A percentile compares a stretch with the other conserved stretches of the same genome.
These are phyloP conservation scores for Macrotus californicus DNA, from an alignment of 2,113 vertebrate genomes.

Conservation along the genomic window DNA sequence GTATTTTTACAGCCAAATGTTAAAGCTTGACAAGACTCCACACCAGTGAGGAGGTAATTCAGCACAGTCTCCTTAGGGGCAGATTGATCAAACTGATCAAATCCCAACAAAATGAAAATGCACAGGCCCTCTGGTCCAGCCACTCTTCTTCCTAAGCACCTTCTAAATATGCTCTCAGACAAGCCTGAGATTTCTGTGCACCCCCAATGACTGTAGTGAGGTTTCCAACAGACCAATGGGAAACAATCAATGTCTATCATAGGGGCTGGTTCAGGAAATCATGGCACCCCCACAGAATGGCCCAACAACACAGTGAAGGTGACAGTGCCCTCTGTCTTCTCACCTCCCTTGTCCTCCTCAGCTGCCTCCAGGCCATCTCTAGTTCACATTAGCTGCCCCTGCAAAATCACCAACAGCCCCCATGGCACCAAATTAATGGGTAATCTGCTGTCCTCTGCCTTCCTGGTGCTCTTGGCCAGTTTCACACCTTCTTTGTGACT, in stretches of 20 bases:
- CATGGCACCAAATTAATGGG: not conserved
- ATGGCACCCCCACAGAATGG: too few species aligned
- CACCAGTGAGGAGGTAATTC: accelerated
- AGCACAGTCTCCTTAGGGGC: not conserved
- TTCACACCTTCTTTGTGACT: not conserved
- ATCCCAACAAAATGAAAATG: accelerated
- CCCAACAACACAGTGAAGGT: accelerated
- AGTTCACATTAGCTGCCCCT: not conserved
- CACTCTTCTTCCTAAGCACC: not conserved
- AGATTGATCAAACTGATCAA: not conserved
- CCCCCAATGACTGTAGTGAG: not conserved
- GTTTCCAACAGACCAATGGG: not conserved
- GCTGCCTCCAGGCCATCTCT: not conserved
- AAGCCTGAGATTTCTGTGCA: accelerated
- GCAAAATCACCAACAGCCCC: not conserved
- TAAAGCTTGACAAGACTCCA: too few species aligned
- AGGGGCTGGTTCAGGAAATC: too few species aligned
- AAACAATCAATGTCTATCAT: not conserved
- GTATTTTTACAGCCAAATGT: not conserved
- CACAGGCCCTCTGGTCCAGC: not conserved
- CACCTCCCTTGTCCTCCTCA: not conserved
- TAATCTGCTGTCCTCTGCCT: not conserved
- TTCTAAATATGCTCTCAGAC: not conserved
- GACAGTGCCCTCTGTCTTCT: not conserved
- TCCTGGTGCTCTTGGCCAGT: not conserved